Base-by-base conservation (phyloP, 2,113 vertebrate species). In the Vulpes vulpes region DNA sequence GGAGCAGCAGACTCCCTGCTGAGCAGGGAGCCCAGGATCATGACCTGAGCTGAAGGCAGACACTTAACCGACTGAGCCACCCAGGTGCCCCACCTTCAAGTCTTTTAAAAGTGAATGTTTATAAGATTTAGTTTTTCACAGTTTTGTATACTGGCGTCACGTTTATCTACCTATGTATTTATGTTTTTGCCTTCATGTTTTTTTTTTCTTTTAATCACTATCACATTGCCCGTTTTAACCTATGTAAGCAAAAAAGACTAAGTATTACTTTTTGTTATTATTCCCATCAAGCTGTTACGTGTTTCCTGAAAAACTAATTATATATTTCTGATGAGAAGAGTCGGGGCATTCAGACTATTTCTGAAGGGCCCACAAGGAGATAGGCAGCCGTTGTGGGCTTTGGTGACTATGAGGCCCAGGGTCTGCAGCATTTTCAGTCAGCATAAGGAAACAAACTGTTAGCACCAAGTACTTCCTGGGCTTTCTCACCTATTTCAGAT, bases 211-310 rank as follows among this genome's bases (percentile, higher is more conserved):
- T 91, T 95, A 16, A 60, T 64, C 43, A 83, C 1, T 87, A 71
- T 83, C 22, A 83, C 57, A 81, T 53, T 95, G 43, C 43, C 32
- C 62, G 27, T 80, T 81, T 38, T 43, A 55, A 85, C 43, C 32
- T 55, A 30, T 7, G 23, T 86, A 8, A 74, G 30, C 79, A 97
- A 88, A 80, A 97, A 88, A 20, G 17, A 51, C 3, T 1, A 30
- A 27, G 2, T 16, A 78, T 69, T 91, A 27, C 87, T 49, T 78
- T 89, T 43, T 79, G 11, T 69, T 92, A 55, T 73, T 92, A 95
- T 38, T 88, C 35, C 25, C n/a, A 88, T 65, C 30, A 89, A 85
- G 14, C 8, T 89, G 79, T 57, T 43, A 38, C 8, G 3, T 5
- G 22, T 49, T 55, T 49, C 20, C 59, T 89, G 97, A 83, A 62